A percentile compares a stretch with the other conserved stretches of the same genome.
Conservation (phyloP, 2,797 vertebrate genomes). For the Ceyx erithaca region DNA sequence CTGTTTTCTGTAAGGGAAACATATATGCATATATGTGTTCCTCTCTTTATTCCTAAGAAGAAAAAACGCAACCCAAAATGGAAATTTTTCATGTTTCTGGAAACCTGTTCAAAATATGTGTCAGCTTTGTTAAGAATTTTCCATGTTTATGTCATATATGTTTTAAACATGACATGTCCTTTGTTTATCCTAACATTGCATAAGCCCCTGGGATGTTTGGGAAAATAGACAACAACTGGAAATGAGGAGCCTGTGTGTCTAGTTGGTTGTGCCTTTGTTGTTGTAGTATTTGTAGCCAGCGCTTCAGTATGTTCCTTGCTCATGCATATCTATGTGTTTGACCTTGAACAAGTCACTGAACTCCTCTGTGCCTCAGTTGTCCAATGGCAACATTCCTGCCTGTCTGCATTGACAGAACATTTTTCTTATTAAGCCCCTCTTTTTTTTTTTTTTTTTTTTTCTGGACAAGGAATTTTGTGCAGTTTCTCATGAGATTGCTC, state of each 20-base stretch:
- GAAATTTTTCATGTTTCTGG: background rate
- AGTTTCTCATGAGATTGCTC: background rate
- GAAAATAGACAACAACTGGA: background rate
- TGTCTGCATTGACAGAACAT: background rate
- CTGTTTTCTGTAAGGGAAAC: background rate
- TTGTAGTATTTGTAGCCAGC: background rate
- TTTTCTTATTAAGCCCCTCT: background rate
- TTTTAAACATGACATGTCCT: background rate
- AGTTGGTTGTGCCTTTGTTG: background rate
- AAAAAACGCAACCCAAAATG: background rate
- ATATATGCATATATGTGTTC: background rate
- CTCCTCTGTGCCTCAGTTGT: background rate
- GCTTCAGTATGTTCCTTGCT: background rate
- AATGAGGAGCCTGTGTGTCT: rapidly evolving
- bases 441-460: background rate
- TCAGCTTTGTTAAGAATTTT: background rate
- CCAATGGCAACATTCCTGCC: background rate
- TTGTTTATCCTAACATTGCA: background rate
- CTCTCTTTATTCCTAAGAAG: background rate
- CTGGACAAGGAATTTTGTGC: background rate
- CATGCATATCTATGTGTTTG: background rate
- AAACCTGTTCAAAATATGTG: background rate
- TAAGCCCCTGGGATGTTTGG: background rate
- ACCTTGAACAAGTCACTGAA: background rate
- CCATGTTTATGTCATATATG: background rate